phyloP scores from a whole-genome alignment of 2,888 invertebrate genomes.

The Taphrorychus bicolor region DNA sequence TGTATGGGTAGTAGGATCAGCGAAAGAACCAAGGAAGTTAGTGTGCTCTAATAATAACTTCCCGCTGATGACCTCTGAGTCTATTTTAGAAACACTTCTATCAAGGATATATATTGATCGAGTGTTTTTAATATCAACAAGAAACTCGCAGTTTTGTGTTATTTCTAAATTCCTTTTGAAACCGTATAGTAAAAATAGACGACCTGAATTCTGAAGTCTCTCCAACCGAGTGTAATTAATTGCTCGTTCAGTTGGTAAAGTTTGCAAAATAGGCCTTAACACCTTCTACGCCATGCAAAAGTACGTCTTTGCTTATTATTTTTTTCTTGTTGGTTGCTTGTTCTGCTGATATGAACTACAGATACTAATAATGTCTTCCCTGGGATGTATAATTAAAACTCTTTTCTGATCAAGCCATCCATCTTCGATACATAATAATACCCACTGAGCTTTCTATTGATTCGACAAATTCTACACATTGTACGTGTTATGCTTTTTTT shows the following conservation, averaged over 20 bases:
- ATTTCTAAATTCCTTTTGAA: neutral
- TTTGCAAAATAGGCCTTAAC: slow-evolving; percentile 1
- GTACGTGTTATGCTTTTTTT: too few relatives aligned
- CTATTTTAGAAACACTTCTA: neutral
- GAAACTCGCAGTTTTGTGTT: neutral
- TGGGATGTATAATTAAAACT: too few relatives aligned
- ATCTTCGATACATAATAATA: too few relatives aligned
- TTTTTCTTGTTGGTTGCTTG: too few relatives aligned
- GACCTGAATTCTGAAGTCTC: slow-evolving; percentile 9
- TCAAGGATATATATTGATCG: neutral
- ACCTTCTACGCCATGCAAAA: too few relatives aligned
- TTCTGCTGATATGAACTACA: too few relatives aligned
- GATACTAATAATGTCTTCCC: too few relatives aligned
- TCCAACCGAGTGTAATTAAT: slow-evolving; percentile 3
- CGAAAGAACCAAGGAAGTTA: neutral
- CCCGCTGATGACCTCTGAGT: too few relatives aligned
- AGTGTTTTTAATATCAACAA: neutral
- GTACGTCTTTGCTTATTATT: too few relatives aligned
- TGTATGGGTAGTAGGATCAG: neutral
- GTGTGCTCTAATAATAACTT: neutral
- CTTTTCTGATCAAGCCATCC: too few relatives aligned
- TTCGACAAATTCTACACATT: too few relatives aligned
- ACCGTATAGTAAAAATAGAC: slow-evolving; percentile 1
- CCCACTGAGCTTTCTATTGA: too few relatives aligned
- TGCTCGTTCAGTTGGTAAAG: slow-evolving; percentile 5